phyloP scores from a whole-genome alignment of 2,113 vertebrate genomes.

The Erpornis zantholeuca region DNA sequence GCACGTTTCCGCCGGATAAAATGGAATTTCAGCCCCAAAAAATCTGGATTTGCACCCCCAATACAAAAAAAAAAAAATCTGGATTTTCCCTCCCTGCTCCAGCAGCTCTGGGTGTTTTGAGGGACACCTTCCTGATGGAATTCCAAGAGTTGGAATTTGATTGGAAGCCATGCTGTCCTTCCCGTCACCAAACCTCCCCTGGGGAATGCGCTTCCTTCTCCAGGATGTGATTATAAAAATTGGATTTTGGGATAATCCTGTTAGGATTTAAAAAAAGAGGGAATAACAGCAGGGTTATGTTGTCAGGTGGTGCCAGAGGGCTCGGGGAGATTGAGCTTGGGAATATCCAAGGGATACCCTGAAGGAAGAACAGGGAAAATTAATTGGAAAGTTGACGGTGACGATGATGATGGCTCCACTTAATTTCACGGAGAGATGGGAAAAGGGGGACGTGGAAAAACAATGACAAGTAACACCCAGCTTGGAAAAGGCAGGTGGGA shows the following conservation, averaged over 20 bases:
- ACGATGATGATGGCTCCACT: not conserved
- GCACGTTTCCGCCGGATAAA: constrained; percentile 67
- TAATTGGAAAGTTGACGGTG: not conserved
- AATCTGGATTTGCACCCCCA: constrained; percentile 45
- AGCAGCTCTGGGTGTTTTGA: not conserved
- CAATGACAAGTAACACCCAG: accelerated
- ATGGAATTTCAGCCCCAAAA: constrained; percentile 57
- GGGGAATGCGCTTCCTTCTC: accelerated
- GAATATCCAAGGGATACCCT: not conserved
- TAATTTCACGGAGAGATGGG: accelerated
- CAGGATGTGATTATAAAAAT: not conserved
- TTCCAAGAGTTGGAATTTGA: not conserved
- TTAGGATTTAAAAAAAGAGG: not conserved
- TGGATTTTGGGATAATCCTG: constrained; percentile 21
- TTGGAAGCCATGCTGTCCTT: not conserved
- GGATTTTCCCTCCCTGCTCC: constrained; percentile 25
- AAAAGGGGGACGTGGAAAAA: not conserved
- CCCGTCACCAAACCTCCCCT: not conserved
- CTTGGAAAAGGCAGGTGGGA: not conserved
- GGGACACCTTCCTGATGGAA: not conserved
- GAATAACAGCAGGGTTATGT: not conserved
- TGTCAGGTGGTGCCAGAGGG: not conserved
- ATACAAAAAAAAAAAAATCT: constrained; percentile 39
- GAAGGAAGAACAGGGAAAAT: not conserved
- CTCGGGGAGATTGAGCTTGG: not conserved